Percentiles rank a stretch among this genome's conserved stretches.
phyloP scores from a whole-genome alignment of 1,140 invertebrate genomes.

The Trichoplusia ni region DNA sequence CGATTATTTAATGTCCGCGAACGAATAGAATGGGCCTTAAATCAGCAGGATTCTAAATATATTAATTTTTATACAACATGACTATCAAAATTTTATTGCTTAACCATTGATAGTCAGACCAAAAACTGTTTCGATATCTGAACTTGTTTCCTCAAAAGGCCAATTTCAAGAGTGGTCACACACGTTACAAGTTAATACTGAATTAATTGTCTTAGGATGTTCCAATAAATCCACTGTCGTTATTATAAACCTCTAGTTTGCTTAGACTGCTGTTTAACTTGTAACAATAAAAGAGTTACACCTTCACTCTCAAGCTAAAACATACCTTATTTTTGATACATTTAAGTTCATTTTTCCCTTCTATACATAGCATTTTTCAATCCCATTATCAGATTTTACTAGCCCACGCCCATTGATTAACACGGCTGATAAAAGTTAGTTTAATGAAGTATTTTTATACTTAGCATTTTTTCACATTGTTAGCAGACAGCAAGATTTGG shows the following conservation, averaged over 20 bases:
- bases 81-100: slow-evolving; percentile 21
- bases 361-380: slow-evolving; percentile 27
- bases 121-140: not conserved
- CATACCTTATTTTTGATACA: slow-evolving; percentile 11
- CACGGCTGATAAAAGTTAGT: slow-evolving; percentile 66
- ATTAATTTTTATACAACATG: slow-evolving; percentile 11
- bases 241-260: slow-evolving; percentile 70
- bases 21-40: slow-evolving; percentile 19
- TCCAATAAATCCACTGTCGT: slow-evolving; percentile 71
- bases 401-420: slow-evolving; percentile 75
- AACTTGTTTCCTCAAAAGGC: slow-evolving; percentile 48
- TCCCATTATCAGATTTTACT: slow-evolving; percentile 52
- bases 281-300: slow-evolving; percentile 14
- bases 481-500: slow-evolving; percentile 56
- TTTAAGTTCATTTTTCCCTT: slow-evolving; percentile 28
- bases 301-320: slow-evolving; percentile 5
- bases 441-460: slow-evolving; percentile 76
- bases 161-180: too few relatives aligned
- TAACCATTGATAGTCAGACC: not conserved
- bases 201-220: slow-evolving; percentile 72
- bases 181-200: too few relatives aligned
- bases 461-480: slow-evolving; percentile 73
- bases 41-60: slow-evolving; percentile 25
- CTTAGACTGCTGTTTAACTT: slow-evolving; percentile 50
- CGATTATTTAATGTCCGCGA: too few relatives aligned